Evolutionary conservation across 2,888 invertebrate genomes (phyloP), one percentile per base, ranked within the genome.

Genomic region (Lithophane leautieri): DNA sequence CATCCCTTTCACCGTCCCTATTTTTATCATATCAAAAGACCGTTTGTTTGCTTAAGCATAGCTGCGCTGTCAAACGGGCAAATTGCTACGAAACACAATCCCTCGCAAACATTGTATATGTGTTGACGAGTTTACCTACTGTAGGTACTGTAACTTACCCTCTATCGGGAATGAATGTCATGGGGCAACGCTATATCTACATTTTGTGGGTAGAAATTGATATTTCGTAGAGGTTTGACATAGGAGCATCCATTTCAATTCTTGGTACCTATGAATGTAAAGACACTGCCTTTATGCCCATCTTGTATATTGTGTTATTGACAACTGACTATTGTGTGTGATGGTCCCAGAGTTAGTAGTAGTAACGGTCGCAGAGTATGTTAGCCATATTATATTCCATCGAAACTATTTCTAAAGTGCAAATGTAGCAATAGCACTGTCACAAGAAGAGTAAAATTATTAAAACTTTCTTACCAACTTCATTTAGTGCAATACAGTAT

Each of bases 51-150:
- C 84, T 83, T 88, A 88, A 80, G 84, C 85, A 88, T 86, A 86
- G 85, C 84, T 85, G 76, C 67, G 84, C 82, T 88, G 87, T 86
- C 87, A 88, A 85, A 80, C 78, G 76, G 85, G 81, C 81, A 88
- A 89, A 90, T 89, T 88, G 88, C 84, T 87, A 84, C 88, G 91
- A 88, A 90, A 91, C 77, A 85, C 85, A 88, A 91, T 88, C 90
- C 83, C 79, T 74, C 71, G 83, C 85, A 89, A 87, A 89, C 86
- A 88, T 73, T 84, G 76, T 80, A 47, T 74, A 79, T 73, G 68
- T 82, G 81, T 81, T 89, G 87, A 89, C 88, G 82, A 83, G 76
- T 84, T 82, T 88, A 81, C 81, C 47, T 87, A 81, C 82, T 42
- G 62, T 8, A n/a, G 25, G 40, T 78, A 66, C 47, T 16, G 70